Conservation (phyloP, 1,140 invertebrate species). For the Drusus annulatus region DNA sequence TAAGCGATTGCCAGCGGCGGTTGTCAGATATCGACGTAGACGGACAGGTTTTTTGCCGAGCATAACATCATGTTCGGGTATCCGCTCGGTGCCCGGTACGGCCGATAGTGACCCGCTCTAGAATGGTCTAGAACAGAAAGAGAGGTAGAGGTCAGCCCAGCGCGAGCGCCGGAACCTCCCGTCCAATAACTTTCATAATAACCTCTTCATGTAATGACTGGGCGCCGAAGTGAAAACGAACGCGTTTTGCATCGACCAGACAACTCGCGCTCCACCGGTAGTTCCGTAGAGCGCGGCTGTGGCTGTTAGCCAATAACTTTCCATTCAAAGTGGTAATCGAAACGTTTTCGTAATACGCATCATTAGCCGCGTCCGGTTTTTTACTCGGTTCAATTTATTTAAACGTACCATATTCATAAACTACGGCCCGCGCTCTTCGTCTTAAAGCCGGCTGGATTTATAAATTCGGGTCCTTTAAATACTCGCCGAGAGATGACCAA, state of each 20-base stretch:
- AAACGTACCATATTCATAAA: too few species aligned
- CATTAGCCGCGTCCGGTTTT: constrained; percentile 31
- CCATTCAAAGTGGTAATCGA: constrained; percentile 35
- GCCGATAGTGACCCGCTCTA: neutral
- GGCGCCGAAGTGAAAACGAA: constrained; percentile 37
- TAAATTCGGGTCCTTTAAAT: too few species aligned
- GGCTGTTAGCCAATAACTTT: constrained; percentile 30
- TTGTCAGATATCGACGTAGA: neutral
- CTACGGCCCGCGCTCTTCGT: too few species aligned
- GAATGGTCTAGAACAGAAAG: neutral
- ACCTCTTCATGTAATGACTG: neutral
- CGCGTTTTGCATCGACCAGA: constrained; percentile 18
- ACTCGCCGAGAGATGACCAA: too few species aligned
- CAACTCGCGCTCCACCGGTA: neutral
- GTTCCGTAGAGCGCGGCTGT: neutral
- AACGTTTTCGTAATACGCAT: constrained; percentile 37
- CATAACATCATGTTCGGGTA: too few species aligned
- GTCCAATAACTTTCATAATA: neutral
- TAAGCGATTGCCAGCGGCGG: neutral
- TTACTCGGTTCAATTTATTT: constrained; percentile 3
- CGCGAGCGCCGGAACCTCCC: neutral
- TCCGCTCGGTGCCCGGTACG: neutral
- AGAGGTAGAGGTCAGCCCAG: constrained; percentile 11
- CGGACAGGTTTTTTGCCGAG: neutral
- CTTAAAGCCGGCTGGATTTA: too few species aligned